phyloP scores from a whole-genome alignment of 1,140 invertebrate genomes.

The Goniozus legneri region DNA sequence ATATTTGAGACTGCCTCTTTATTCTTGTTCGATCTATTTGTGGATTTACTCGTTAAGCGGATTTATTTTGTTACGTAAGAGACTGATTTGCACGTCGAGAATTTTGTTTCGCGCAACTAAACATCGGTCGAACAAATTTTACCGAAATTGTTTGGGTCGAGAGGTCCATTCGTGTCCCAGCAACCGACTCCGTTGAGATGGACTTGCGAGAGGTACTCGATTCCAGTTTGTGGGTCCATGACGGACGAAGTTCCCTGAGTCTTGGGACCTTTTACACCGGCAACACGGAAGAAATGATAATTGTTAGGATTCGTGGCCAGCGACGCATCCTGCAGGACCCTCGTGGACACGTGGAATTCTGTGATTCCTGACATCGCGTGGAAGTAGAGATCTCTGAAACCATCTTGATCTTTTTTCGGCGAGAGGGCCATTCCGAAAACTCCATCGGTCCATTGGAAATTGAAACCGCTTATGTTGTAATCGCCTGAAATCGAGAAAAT shows the following conservation, averaged over 20 bases:
- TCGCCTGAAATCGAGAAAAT: constrained; percentile 52
- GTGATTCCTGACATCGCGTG: constrained; percentile 71
- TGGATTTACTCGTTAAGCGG: too few relatives aligned
- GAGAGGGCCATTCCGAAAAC: constrained; percentile 68
- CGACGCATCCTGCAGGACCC: constrained; percentile 67
- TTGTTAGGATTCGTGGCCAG: constrained; percentile 44
- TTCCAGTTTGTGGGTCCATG: constrained; percentile 58
- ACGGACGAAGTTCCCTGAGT: constrained; percentile 58
- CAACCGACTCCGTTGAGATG: constrained; percentile 65
- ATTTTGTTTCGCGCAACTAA: too few relatives aligned
- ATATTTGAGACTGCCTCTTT: too few relatives aligned
- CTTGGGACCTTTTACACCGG: constrained; percentile 60
- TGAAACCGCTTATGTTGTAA: constrained; percentile 66
- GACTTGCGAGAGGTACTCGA: constrained; percentile 67
- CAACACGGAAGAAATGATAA: constrained; percentile 46
- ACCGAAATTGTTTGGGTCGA: constrained; percentile 50
- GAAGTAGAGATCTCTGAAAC: constrained; percentile 69
- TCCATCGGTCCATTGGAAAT: constrained; percentile 77
- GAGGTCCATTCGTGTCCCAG: constrained; percentile 63
- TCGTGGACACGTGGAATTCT: constrained; percentile 70
- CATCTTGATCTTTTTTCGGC: constrained; percentile 51
- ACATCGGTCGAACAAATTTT: too few relatives aligned
- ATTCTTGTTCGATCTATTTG: too few relatives aligned
- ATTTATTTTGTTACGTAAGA: too few relatives aligned
- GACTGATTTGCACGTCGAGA: too few relatives aligned